phyloP scores from a whole-genome alignment of 2,113 vertebrate species.

The Meleagris gallopavo region DNA sequence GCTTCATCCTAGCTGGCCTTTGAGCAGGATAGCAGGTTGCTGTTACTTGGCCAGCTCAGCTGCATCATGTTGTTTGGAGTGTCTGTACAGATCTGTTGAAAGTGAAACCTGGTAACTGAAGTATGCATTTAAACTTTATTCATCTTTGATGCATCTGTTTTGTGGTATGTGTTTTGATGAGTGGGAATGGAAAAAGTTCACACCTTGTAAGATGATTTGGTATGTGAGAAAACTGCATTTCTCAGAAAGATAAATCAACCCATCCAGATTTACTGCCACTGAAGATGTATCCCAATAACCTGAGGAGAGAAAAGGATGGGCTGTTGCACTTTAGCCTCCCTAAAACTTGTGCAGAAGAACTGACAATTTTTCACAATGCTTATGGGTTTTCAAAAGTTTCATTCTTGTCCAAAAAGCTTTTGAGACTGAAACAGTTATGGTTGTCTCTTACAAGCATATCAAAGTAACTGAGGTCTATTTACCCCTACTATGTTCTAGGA shows the following conservation, averaged over 20 bases:
- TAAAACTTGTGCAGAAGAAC: not conserved
- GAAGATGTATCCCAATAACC: not conserved
- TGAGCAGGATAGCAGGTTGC: not conserved
- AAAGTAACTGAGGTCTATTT: slow-evolving; percentile 32
- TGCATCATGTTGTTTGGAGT: not conserved
- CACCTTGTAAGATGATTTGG: slow-evolving; percentile 38
- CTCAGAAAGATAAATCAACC: slow-evolving; percentile 25
- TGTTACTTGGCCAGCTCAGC: not conserved
- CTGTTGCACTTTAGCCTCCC: no score
- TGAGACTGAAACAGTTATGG: not conserved
- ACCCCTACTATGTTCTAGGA: slow-evolving; percentile 24
- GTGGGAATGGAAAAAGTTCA: slow-evolving; percentile 42
- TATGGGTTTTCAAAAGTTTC: not conserved
- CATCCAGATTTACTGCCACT: not conserved
- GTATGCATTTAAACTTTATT: not conserved
- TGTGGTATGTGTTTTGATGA: slow-evolving; percentile 61
- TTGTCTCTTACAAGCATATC: slow-evolving; percentile 46
- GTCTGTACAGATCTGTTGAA: not conserved
- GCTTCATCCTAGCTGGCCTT: not conserved
- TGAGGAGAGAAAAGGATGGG: not conserved
- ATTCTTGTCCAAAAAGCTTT: slow-evolving; percentile 28
- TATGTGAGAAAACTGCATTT: slow-evolving; percentile 50
- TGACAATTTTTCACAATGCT: not conserved
- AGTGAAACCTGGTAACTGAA: not conserved
- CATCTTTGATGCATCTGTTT: slow-evolving; percentile 48